Percentiles rank a stretch among this genome's conserved stretches.
Conservation (phyloP, 2,888 invertebrate genomes). For the Coelopa pilipes region DNA sequence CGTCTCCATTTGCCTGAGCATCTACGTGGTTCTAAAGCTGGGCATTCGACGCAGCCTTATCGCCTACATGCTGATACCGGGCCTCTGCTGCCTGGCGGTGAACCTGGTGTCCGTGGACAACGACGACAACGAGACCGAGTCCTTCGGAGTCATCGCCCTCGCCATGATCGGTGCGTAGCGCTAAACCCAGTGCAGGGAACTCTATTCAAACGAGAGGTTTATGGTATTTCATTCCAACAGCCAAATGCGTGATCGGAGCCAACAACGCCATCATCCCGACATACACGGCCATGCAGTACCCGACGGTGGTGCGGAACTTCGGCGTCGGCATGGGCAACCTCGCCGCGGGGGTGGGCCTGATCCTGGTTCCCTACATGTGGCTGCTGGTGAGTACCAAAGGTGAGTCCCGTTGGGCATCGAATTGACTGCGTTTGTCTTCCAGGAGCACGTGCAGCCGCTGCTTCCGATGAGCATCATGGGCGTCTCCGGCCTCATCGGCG, state of each 20-base stretch:
- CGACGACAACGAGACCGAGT: constrained; percentile 57
- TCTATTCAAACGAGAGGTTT: not conserved
- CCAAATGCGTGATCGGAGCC: constrained; percentile 80
- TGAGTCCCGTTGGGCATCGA: constrained; percentile 18
- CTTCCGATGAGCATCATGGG: constrained; percentile 70
- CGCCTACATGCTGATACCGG: constrained; percentile 75
- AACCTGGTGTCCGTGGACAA: constrained; percentile 70
- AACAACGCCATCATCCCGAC: constrained; percentile 83
- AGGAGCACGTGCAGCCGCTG: constrained; percentile 67
- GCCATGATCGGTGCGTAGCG: constrained; percentile 73
- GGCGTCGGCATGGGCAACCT: constrained; percentile 81
- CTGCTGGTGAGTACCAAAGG: constrained; percentile 72
- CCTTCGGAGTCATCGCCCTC: constrained; percentile 74
- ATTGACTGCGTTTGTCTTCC: constrained; percentile 35
- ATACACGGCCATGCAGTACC: constrained; percentile 78
- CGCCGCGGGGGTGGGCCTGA: constrained; percentile 80
- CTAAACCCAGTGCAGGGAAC: not conserved
- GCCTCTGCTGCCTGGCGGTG: constrained; percentile 74
- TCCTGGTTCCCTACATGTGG: constrained; percentile 83
- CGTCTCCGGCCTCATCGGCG: constrained; percentile 68
- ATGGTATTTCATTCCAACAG: constrained; percentile 54
- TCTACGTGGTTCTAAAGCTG: constrained; percentile 76
- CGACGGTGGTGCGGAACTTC: constrained; percentile 76
- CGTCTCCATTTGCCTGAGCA: constrained; percentile 78
- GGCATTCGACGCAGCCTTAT: constrained; percentile 78